Percentiles rank a stretch among this genome's conserved stretches.
These are phyloP conservation scores for Epiblema foenella DNA, from an alignment of 2,888 invertebrate genomes.

Conservation along the genomic window DNA sequence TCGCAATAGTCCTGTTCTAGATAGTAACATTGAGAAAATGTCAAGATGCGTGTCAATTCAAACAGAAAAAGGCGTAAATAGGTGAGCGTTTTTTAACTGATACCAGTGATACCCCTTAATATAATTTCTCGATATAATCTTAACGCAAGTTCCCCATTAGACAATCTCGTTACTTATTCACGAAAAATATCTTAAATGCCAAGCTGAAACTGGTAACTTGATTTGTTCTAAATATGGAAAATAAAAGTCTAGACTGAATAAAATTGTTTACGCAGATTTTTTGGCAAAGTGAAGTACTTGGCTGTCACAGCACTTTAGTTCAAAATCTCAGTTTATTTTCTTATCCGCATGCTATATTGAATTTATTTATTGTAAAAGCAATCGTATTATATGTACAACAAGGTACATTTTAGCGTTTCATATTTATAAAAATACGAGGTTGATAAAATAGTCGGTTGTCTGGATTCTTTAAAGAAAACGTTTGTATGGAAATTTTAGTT, in stretches of 20 bases:
- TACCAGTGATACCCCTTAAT: too few species aligned
- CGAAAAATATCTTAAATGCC: background rate
- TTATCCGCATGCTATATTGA: background rate
- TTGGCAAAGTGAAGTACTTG: slow-evolving; percentile 28
- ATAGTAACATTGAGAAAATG: too few species aligned
- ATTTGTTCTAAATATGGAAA: background rate
- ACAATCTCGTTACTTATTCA: slow-evolving; percentile 24
- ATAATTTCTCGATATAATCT: too few species aligned
- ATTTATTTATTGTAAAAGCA: background rate
- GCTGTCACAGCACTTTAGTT: slow-evolving; percentile 24
- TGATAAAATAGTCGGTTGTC: background rate
- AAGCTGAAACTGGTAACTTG: background rate
- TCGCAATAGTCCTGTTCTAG: too few species aligned
- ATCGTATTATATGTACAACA: background rate
- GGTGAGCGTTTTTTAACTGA: too few species aligned
- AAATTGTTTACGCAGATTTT: slow-evolving; percentile 41
- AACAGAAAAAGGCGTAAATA: too few species aligned
- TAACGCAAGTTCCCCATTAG: too few species aligned
- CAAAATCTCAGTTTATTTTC: background rate
- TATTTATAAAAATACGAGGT: background rate
- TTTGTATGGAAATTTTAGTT: slow-evolving; percentile 26
- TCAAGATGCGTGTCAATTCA: too few species aligned
- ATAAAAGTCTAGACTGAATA: slow-evolving; percentile 38
- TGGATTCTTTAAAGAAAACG: slow-evolving; percentile 14
- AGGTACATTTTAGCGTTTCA: background rate